Evolutionary conservation across 2,888 invertebrate species (phyloP).

Genomic region (Drosophila nr. medialis): DNA sequence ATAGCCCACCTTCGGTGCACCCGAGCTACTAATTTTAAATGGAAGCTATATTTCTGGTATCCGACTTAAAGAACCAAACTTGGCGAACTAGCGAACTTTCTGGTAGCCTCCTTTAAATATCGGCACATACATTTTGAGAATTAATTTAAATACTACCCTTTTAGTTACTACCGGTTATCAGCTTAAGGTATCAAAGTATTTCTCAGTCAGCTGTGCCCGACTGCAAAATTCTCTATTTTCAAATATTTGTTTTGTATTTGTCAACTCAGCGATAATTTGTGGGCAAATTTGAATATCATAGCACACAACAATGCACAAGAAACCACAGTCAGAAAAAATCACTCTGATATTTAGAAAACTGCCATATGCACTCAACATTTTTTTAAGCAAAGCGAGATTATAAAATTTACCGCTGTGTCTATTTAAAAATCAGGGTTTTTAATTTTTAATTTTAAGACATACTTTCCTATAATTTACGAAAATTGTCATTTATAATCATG

Average conservation of each 20-base stretch:
- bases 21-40: no score
- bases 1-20: neutral
- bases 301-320: neutral
- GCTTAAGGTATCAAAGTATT: neutral
- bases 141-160: no score
- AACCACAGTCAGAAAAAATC: neutral
- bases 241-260: conserved; percentile 13
- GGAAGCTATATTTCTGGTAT: no score
- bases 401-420: no score
- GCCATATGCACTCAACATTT: neutral
- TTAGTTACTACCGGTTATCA: neutral
- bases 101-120: neutral
- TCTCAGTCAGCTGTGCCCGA: neutral
- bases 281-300: neutral
- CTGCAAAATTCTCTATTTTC: neutral
- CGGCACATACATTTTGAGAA: no score
- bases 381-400: no score
- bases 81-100: neutral
- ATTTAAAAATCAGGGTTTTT: no score
- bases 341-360: neutral
- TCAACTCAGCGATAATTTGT: conserved; percentile 42
- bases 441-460: no score
- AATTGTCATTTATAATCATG: no score
- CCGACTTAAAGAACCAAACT: neutral
- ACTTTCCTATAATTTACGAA: no score